phyloP scores from a whole-genome alignment of 2,113 vertebrate genomes.

The Empidonax traillii region DNA sequence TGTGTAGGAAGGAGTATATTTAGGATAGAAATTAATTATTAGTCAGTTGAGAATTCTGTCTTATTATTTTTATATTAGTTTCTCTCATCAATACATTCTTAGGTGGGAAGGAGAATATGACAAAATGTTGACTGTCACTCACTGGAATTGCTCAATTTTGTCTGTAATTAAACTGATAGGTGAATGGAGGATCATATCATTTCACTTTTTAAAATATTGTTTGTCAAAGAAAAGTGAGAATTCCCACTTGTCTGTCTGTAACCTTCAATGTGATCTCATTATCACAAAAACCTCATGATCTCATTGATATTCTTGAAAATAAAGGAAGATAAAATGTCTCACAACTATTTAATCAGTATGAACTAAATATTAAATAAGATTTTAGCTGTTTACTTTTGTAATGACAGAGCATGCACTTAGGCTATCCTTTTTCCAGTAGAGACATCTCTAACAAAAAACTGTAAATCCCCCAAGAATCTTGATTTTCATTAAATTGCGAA shows the following conservation, averaged over 20 bases:
- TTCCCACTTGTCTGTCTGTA: background rate
- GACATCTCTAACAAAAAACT: background rate
- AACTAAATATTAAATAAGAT: background rate
- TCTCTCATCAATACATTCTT: background rate
- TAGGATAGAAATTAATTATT: background rate
- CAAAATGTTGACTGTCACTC: background rate
- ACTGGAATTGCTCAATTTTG: background rate
- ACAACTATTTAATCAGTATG: background rate
- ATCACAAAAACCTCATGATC: background rate
- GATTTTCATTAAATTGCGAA: background rate
- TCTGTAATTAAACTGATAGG: background rate
- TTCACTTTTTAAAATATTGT: background rate
- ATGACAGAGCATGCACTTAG: background rate
- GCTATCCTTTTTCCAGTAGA: background rate
- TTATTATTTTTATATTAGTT: background rate
- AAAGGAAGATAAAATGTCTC: background rate
- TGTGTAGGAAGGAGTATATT: background rate
- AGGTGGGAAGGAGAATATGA: background rate
- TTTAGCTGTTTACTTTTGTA: background rate
- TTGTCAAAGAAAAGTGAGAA: background rate
- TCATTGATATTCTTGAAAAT: background rate
- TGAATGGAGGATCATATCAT: background rate
- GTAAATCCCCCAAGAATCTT: fast-evolving
- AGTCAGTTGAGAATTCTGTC: background rate
- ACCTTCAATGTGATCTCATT: background rate